Evolutionary conservation across 2,797 vertebrate genomes (phyloP), one percentile per base, ranked within the genome.

Genomic region (Phataginus tricuspis): DNA sequence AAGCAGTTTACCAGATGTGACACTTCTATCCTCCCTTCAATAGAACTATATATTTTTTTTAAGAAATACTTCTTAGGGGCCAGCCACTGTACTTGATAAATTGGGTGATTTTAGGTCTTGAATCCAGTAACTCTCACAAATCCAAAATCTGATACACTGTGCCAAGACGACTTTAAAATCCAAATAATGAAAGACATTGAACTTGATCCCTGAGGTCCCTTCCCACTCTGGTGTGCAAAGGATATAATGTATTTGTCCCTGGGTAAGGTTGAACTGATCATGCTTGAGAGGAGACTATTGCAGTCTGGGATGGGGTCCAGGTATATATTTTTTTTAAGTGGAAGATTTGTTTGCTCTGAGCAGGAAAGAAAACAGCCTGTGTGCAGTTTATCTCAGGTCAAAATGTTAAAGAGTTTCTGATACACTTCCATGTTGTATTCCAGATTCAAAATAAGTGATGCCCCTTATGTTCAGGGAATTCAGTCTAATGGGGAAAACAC

Each of bases 131-230:
- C 7, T 74, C 51, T 69, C 34, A 93, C 55, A 95, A 94, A 92
- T 69, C 64, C 68, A 84, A 23, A 55, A 75, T 19, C 69, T 53
- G 37, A n/a, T 55, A 68, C 1, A 8, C 15, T 80, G 5, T 83
- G 31, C 82, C 57, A 55, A 86, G 55, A 90, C 42, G 34, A 13
- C 53, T 95, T 96, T 75, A 87, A 95, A 86, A 82, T 83, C 23
- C 53, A 93, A 86, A 84, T 83, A 91, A 91, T 34, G 18, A 79
- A 83, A 95, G 45, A 42, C 49, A 74, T 55, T 87, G 19, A 71
- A 80, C 37, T 78, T 91, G 51, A 39, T 37, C 10, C 7, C n/a
- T n/a, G n/a, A 86, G 7, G 16, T 34, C 37, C 9, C 12, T 90
- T 59, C 45, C 39, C 5, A 78, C 31, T 87, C 61, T 63, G 45